Conservation (phyloP, 2,888 invertebrate species). For the Alsophila aescularia region DNA sequence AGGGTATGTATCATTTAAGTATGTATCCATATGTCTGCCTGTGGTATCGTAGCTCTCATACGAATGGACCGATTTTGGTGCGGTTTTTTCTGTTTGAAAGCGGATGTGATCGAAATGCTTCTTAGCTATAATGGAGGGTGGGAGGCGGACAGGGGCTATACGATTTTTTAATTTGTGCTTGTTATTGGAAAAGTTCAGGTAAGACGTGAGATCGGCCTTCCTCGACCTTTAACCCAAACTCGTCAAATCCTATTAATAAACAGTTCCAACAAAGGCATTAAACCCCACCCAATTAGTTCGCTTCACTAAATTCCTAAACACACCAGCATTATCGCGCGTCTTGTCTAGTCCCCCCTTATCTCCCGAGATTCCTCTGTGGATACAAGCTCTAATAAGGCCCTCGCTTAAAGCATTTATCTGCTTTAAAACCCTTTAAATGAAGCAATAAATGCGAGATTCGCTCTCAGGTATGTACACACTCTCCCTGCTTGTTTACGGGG, state of each 20-base stretch:
- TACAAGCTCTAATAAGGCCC: slow-evolving; percentile 59
- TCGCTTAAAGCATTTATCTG: slow-evolving; percentile 68
- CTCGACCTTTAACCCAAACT: not conserved
- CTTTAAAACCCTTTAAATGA: slow-evolving; percentile 73
- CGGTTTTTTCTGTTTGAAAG: no score
- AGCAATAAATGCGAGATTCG: slow-evolving; percentile 66
- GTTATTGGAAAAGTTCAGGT: not conserved
- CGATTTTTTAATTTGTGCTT: no score
- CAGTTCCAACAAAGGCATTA: not conserved
- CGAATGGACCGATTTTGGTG: no score
- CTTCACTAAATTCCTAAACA: slow-evolving; percentile 11
- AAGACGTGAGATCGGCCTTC: no score
- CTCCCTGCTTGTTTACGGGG: slow-evolving; percentile 27
- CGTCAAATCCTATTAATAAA: not conserved
- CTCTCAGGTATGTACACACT: slow-evolving; percentile 43
- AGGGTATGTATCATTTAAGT: no score
- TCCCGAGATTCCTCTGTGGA: slow-evolving; percentile 44
- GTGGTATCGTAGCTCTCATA: no score
- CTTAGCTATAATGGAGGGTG: no score
- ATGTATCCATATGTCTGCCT: no score
- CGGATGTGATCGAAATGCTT: no score
- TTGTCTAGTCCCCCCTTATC: slow-evolving; percentile 21
- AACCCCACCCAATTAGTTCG: slow-evolving; percentile 4
- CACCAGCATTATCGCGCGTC: not conserved
- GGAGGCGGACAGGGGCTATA: no score